Conservation (phyloP, 2,888 invertebrate genomes). For the Xiphydria camelus region DNA sequence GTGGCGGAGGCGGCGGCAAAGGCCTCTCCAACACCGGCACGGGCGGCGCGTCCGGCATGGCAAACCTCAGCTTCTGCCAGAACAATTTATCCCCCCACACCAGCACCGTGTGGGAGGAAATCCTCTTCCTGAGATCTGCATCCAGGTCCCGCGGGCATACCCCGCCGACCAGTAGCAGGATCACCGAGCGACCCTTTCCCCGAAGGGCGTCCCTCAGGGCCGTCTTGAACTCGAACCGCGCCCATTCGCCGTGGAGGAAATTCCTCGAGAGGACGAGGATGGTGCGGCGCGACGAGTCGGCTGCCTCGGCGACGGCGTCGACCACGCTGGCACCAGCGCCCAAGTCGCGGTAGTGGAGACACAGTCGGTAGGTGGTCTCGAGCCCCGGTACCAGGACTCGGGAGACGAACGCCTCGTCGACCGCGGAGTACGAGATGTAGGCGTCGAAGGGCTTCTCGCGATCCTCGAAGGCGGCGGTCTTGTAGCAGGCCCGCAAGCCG, state of each 20-base stretch:
- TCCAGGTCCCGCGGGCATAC: conserved; percentile 87
- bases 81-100: conserved; percentile 94
- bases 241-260: conserved; percentile 95
- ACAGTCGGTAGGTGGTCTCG: conserved; percentile 84
- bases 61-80: conserved; percentile 94
- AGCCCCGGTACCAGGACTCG: conserved; percentile 86
- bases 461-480: conserved; percentile 76
- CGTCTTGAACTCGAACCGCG: conserved; percentile 91
- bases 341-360: conserved; percentile 89
- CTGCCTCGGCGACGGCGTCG: conserved; percentile 90
- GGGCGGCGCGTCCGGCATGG: conserved; percentile 74
- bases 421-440: conserved; percentile 91
- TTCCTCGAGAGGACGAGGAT: conserved; percentile 89
- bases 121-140: conserved; percentile 84
- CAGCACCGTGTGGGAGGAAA: conserved; percentile 89
- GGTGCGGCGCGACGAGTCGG: conserved; percentile 86
- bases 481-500: conserved; percentile 84
- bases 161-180: conserved; percentile 89
- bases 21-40: conserved; percentile 52
- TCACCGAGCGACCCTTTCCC: conserved; percentile 81
- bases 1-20: conserved; percentile 53
- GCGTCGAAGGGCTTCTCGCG: conserved; percentile 87
- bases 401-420: conserved; percentile 89
- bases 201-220: conserved; percentile 89
- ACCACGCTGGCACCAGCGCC: conserved; percentile 86